Evolutionary conservation across 2,797 vertebrate species (phyloP).

Genomic region (Hydrocynus forskahlii): DNA sequence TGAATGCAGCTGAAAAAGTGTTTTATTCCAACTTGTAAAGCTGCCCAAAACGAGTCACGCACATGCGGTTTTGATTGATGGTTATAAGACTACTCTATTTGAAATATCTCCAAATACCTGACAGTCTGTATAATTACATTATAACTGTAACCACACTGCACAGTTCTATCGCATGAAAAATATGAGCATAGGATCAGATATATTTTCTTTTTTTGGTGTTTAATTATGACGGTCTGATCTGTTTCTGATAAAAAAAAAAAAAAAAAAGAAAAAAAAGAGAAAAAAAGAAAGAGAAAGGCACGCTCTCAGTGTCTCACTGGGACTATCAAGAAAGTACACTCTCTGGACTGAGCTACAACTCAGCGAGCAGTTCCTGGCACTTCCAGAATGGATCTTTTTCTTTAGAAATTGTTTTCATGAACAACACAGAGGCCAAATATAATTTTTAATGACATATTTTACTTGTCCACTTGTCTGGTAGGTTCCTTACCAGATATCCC

Average conservation of each 20-base stretch:
- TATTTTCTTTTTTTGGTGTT: not conserved
- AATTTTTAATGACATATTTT: conserved; percentile 3
- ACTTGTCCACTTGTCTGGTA: conserved; percentile 1
- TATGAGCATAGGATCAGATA: not conserved
- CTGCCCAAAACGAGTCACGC: not conserved
- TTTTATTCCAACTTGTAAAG: not conserved
- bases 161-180: not conserved
- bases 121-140: not conserved
- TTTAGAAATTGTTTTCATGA: not conserved
- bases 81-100: not conserved
- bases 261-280: not conserved
- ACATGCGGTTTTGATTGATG: not conserved
- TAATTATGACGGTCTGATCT: not conserved
- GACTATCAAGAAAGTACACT: conserved; percentile 6
- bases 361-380: conserved; percentile 14
- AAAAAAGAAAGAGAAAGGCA: not conserved
- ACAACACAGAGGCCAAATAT: not conserved
- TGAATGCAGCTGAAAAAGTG: not conserved
- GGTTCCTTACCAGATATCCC: not conserved
- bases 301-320: not conserved
- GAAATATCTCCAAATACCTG: not conserved
- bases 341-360: not conserved
- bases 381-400: not conserved
- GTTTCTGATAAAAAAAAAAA: not conserved
- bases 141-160: not conserved